Percentiles rank a stretch among this genome's conserved stretches.
Conservation (phyloP, 2,113 vertebrate genomes). For the Microcebus tavaratra region DNA sequence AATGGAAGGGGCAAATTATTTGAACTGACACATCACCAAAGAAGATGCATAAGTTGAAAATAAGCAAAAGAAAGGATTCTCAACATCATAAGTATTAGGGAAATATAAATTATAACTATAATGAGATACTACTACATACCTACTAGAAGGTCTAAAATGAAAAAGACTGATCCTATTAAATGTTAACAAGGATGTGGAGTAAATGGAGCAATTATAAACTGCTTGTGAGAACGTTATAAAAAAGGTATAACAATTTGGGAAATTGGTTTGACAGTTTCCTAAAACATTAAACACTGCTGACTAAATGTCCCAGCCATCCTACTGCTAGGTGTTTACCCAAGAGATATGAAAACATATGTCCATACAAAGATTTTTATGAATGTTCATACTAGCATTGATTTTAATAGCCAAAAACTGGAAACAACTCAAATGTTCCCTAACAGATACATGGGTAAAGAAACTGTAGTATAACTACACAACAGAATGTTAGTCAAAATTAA, state of each 20-base stretch:
- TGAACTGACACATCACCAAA: neutral
- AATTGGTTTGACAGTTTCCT: neutral
- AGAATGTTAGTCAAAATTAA: neutral
- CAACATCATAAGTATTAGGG: neutral
- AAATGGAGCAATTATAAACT: neutral
- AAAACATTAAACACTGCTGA: neutral
- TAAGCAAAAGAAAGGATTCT: neutral
- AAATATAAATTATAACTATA: slow-evolving; percentile 1
- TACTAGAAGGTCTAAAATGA: slow-evolving; percentile 13
- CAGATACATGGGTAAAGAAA: neutral
- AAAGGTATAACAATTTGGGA: neutral
- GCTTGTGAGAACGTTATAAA: neutral
- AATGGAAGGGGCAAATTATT: neutral
- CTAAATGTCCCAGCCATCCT: neutral
- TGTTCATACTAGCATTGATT: neutral
- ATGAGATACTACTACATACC: neutral
- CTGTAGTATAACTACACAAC: neutral
- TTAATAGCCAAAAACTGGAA: neutral
- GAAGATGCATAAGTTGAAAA: neutral
- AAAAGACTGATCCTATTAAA: neutral
- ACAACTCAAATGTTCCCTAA: neutral
- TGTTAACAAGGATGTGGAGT: neutral
- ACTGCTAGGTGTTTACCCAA: neutral
- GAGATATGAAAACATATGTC: neutral
- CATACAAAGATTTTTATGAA: neutral